Base-by-base conservation (phyloP, 2,113 vertebrate genomes). In the Raja brachyura region DNA sequence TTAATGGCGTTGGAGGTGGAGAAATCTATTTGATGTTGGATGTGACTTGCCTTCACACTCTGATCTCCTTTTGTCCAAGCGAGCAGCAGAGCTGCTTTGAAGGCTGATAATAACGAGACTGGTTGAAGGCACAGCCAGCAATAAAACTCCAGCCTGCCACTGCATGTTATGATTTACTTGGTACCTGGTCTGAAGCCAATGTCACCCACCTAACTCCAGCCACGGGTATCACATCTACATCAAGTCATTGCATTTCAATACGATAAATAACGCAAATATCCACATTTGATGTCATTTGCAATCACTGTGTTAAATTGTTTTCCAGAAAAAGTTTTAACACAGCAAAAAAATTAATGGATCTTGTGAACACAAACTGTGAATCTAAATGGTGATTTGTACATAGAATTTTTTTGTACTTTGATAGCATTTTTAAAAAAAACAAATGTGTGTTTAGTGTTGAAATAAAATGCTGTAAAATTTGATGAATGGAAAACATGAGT, bases 291-390 rank as follows among this genome's bases (percentile, higher is more conserved):
- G 28, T 31, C 10, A 16, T 88, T 88, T 88, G n/a, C 59, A 66
- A 63, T 66, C 63, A 63, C 81, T 31, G 3, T 86, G 56, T 86
- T 88, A 31, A 86, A 81, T 28, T 77, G 83, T 18, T 28, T 66
- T 88, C 14, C 59, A 88, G 13, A 63, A 28, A 61, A 59, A 2
- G 59, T 48, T 63, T 63, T 63, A 28, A 33, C 31, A 13, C 83
- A 31, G 59, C 63, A 86, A 61, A 31, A 85, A 79, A 1, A 48
- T 48, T 48, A 48, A 4, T 88, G 83, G 81, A 88, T 14, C 83
- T 88, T 88, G 59, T 86, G n/a, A 88, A 63, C 61, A 86, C 61
- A 31, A 88, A n/a, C 59, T 88, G 83, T 88, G 83, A 88, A 88
- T 39, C n/a, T n/a, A 86, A 86, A 63, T 63, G 28, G 59, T 88